Conservation (phyloP, 2,888 invertebrate species). For the Pseudococcus viburni region DNA sequence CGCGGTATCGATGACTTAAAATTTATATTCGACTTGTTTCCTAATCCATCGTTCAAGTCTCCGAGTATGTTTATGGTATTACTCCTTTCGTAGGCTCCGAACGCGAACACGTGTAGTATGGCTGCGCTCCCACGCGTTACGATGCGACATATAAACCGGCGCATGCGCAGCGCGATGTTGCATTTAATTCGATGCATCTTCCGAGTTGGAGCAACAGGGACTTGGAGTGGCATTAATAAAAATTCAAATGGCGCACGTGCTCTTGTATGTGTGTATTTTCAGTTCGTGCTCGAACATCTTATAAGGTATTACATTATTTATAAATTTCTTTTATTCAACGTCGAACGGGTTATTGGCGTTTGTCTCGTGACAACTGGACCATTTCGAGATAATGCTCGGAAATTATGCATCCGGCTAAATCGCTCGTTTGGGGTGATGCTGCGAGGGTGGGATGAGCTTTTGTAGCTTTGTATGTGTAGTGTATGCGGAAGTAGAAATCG, state of each 20-base stretch:
- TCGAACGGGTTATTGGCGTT: slow-evolving; percentile 39
- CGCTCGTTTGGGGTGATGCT: neutral
- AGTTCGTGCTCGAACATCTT: slow-evolving; percentile 63
- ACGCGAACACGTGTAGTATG: neutral
- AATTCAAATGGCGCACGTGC: slow-evolving; percentile 65
- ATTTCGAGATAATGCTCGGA: neutral
- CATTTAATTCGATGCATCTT: slow-evolving; percentile 56
- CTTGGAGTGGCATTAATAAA: slow-evolving; percentile 54
- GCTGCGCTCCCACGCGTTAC: neutral
- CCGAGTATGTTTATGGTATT: slow-evolving; percentile 40
- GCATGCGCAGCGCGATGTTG: slow-evolving; percentile 34
- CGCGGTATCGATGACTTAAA: slow-evolving; percentile 11
- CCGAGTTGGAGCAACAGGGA: neutral
- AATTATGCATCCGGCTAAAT: slow-evolving; percentile 24
- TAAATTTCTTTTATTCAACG: slow-evolving; percentile 42
- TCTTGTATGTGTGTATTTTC: slow-evolving; percentile 40
- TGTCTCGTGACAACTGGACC: slow-evolving; percentile 29
- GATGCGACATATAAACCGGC: neutral
- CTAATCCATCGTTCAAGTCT: slow-evolving; percentile 61
- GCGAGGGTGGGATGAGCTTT: neutral
- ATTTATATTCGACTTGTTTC: slow-evolving; percentile 23
- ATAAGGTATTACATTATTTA: slow-evolving; percentile 48
- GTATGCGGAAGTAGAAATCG: neutral
- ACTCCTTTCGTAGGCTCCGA: too few relatives aligned
- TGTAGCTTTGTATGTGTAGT: neutral